phyloP scores from a whole-genome alignment of 2,797 vertebrate species.

The Sebastiscus tertius region DNA sequence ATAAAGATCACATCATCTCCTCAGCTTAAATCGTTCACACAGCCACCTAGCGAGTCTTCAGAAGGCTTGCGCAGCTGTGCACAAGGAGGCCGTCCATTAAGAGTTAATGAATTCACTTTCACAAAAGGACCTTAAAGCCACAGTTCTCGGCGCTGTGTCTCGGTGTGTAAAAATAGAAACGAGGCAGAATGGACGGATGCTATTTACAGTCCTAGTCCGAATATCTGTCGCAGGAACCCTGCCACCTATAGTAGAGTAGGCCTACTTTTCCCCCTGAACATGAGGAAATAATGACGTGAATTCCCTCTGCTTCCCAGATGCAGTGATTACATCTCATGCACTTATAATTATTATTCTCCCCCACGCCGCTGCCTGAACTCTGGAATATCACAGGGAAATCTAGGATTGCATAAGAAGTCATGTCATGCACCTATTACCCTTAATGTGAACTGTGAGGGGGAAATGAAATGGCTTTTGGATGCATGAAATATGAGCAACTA shows the following conservation, averaged over 20 bases:
- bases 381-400: conserved; percentile 63
- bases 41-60: conserved; percentile 57
- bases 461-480: conserved; percentile 47
- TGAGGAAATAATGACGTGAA: conserved; percentile 44
- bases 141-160: conserved; percentile 78
- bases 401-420: conserved; percentile 60
- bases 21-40: conserved; percentile 50
- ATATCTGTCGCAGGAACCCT: conserved; percentile 79
- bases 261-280: conserved; percentile 46
- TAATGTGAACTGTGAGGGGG: conserved; percentile 55
- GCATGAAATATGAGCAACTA: conserved; percentile 32
- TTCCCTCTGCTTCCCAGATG: conserved; percentile 60
- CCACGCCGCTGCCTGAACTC: conserved; percentile 42
- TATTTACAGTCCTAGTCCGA: conserved; percentile 82
- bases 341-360: conserved; percentile 75
- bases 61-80: conserved; percentile 65
- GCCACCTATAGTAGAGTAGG: conserved; percentile 65
- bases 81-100: conserved; percentile 78
- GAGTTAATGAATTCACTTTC: conserved; percentile 86
- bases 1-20: conserved; percentile 44
- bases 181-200: conserved; percentile 79
- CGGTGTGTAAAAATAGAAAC: conserved; percentile 84
- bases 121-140: conserved; percentile 85
- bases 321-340: conserved; percentile 75
- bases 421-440: conserved; percentile 46